These are phyloP conservation scores for Slavum lentiscoides DNA, from an alignment of 2,888 invertebrate species.

Conservation along the genomic window DNA sequence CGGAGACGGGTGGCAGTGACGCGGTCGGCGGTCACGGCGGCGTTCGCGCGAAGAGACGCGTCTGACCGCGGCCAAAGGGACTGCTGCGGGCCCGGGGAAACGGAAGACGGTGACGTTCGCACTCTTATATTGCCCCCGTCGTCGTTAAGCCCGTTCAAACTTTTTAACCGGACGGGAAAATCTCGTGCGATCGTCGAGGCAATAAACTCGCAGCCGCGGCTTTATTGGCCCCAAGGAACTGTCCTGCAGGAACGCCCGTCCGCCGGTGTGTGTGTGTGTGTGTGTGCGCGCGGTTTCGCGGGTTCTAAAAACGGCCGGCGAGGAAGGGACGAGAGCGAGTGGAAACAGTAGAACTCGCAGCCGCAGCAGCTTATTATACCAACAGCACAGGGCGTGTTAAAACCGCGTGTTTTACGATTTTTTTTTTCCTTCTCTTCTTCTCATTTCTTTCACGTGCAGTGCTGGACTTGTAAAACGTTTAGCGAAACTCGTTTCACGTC, in stretches of 20 bases:
- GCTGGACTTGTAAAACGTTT: conserved; percentile 48
- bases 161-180: conserved; percentile 36
- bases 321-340: too few relatives aligned
- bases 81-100: too few relatives aligned
- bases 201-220: conserved; percentile 36
- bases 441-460: not conserved
- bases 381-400: not conserved
- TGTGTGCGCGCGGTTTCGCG: not conserved
- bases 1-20: too few relatives aligned
- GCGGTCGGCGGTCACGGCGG: too few relatives aligned
- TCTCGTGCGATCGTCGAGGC: conserved; percentile 42
- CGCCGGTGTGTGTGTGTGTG: not conserved
- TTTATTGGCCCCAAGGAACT: conserved; percentile 44
- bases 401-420: not conserved
- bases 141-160: conserved; percentile 19
- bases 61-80: too few relatives aligned
- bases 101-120: too few relatives aligned
- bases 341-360: not conserved
- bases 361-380: not conserved
- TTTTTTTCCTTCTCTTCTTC: not conserved
- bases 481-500: conserved; percentile 35
- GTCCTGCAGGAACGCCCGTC: not conserved
- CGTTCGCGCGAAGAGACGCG: too few relatives aligned
- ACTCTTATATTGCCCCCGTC: conserved; percentile 39
- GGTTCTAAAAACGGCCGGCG: not conserved